A percentile compares a stretch with the other conserved stretches of the same genome.
Conservation (phyloP, 2,888 invertebrate species). For the Patella depressa region DNA sequence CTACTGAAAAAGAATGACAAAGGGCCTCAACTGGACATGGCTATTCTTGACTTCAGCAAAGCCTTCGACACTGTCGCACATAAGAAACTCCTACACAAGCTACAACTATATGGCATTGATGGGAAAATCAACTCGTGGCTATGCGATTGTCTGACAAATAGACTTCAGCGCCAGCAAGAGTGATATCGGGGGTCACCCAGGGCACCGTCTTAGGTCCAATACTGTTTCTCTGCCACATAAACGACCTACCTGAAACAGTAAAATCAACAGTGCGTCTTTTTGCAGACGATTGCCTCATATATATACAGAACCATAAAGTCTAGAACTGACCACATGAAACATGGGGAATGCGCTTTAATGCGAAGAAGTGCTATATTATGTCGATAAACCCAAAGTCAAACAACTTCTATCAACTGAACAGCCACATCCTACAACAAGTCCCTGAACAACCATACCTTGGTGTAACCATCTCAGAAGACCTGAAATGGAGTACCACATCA, state of each 20-base stretch:
- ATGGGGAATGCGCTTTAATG: too few species aligned
- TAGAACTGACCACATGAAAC: too few species aligned
- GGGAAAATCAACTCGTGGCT: too few species aligned
- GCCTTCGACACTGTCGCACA: background rate
- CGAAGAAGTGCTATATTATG: too few species aligned
- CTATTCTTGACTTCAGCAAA: background rate
- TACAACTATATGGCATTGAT: too few species aligned
- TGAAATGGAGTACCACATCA: constrained; percentile 31
- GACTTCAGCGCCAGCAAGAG: too few species aligned
- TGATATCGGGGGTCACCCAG: background rate
- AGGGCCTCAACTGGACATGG: background rate
- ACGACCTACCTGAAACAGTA: background rate
- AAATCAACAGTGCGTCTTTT: too few species aligned
- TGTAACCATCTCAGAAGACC: constrained; percentile 28
- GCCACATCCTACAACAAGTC: constrained; percentile 28
- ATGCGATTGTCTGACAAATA: too few species aligned
- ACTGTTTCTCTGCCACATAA: constrained; percentile 21
- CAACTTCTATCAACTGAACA: constrained; percentile 24
- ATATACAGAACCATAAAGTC: too few species aligned
- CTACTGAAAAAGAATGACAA: background rate
- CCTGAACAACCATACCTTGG: constrained; percentile 30
- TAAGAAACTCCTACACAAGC: background rate
- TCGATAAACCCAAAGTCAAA: background rate
- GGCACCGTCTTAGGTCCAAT: constrained; percentile 12
- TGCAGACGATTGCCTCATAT: too few species aligned